Percentiles rank a stretch among this genome's conserved stretches.
These are phyloP conservation scores for Pyrgus malvae DNA, from an alignment of 2,888 invertebrate genomes.

Conservation along the genomic window DNA sequence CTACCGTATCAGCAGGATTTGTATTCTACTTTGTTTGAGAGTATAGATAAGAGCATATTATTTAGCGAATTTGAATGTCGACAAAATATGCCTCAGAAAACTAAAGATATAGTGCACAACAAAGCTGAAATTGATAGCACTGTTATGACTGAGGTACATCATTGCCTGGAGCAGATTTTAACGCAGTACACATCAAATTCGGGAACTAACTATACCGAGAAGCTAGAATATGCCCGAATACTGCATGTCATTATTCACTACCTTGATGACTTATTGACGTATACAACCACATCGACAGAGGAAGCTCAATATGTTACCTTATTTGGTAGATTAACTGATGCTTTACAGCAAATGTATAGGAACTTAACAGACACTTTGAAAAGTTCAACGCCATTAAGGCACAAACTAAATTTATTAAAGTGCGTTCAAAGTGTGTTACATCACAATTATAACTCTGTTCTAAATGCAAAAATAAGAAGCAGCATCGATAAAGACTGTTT, in stretches of 20 bases:
- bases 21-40: conserved; percentile 53
- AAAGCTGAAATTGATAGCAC: conserved; percentile 40
- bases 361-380: conserved; percentile 45
- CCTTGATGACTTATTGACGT: conserved; percentile 48
- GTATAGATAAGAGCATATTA: conserved; percentile 56
- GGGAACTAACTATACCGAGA: conserved; percentile 37
- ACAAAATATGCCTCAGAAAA: background rate
- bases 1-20: conserved; percentile 38
- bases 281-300: conserved; percentile 41
- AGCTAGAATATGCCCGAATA: conserved; percentile 46
- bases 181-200: conserved; percentile 33
- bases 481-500: conserved; percentile 56
- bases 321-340: conserved; percentile 41
- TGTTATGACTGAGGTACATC: conserved; percentile 42
- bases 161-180: conserved; percentile 43
- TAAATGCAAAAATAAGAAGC: conserved; percentile 46
- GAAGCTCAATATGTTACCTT: conserved; percentile 42
- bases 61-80: conserved; percentile 64
- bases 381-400: conserved; percentile 42
- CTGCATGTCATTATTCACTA: conserved; percentile 47
- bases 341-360: conserved; percentile 45
- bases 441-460: conserved; percentile 45
- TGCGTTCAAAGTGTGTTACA: conserved; percentile 47
- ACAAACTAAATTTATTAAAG: conserved; percentile 50
- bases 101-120: conserved; percentile 22